phyloP scores from a whole-genome alignment of 2,797 vertebrate species.

The Sorex maritimensis region DNA sequence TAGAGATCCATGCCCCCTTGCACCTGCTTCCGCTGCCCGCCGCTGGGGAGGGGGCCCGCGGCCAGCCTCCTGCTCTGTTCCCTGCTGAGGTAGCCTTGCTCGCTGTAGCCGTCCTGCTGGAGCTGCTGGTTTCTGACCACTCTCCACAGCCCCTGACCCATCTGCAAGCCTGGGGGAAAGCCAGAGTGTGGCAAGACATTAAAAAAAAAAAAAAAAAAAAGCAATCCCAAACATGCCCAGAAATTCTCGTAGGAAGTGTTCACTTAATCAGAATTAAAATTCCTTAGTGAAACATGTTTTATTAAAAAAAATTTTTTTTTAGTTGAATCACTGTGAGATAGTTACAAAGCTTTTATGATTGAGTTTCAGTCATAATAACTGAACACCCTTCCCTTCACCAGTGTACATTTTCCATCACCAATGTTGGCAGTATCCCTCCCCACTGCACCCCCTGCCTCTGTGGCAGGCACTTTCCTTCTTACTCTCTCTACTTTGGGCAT shows the following conservation, averaged over 20 bases:
- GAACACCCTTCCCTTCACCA: too few relatives aligned
- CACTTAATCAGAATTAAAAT: conserved; percentile 68
- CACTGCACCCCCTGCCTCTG: too few relatives aligned
- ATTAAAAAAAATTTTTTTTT: too few relatives aligned
- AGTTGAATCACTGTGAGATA: background rate
- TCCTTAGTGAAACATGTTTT: conserved; percentile 47
- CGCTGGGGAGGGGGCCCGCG: conserved; percentile 82
- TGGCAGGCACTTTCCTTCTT: too few relatives aligned
- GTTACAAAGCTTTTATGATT: too few relatives aligned
- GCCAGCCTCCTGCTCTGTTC: conserved; percentile 90
- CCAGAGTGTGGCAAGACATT: conserved; percentile 65
- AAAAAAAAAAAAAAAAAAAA: background rate
- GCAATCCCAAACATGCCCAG: conserved; percentile 42
- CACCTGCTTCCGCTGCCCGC: conserved; percentile 89
- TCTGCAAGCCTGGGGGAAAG: conserved; percentile 92
- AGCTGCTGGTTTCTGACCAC: conserved; percentile 98
- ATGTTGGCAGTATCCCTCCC: too few relatives aligned
- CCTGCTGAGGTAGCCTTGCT: conserved; percentile 92
- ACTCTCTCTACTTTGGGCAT: too few relatives aligned
- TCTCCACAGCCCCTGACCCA: conserved; percentile 99
- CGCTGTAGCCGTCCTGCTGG: conserved; percentile 95
- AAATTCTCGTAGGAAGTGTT: conserved; percentile 51
- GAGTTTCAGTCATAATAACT: too few relatives aligned
- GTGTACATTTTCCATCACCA: too few relatives aligned
- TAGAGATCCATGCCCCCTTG: conserved; percentile 95